These are phyloP conservation scores for Cyrtonyx montezumae DNA, from an alignment of 2,113 vertebrate species.

Conservation along the genomic window DNA sequence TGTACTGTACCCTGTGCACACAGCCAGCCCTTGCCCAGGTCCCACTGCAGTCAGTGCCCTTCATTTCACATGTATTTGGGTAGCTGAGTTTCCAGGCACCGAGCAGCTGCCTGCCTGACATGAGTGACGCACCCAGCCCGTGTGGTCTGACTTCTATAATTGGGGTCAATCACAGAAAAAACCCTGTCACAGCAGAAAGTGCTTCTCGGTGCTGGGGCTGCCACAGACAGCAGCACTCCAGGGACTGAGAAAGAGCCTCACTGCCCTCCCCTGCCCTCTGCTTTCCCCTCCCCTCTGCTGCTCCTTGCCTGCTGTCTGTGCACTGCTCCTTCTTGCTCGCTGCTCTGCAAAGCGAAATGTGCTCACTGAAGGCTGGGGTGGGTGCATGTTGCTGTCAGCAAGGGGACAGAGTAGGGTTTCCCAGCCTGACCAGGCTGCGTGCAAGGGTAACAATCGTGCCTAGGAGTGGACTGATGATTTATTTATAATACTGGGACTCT, in stretches of 20 bases:
- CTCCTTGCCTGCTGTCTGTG: background rate
- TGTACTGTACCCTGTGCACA: background rate
- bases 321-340: background rate
- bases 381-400: background rate
- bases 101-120: background rate
- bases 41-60: background rate
- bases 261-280: background rate
- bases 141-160: slow-evolving; percentile 10
- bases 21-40: background rate
- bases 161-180: slow-evolving; percentile 50
- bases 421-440: background rate
- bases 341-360: no score
- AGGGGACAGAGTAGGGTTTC: background rate
- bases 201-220: background rate
- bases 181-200: background rate
- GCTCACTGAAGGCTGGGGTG: no score
- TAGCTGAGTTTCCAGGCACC: fast-evolving
- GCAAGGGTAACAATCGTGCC: background rate
- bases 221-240: fast-evolving
- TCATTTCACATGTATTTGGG: fast-evolving
- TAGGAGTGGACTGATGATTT: background rate
- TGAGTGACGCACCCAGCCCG: fast-evolving
- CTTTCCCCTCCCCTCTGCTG: background rate
- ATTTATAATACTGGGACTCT: background rate
- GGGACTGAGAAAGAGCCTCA: background rate